phyloP scores from a whole-genome alignment of 2,113 vertebrate genomes.

The Reinhardtius hippoglossoides region DNA sequence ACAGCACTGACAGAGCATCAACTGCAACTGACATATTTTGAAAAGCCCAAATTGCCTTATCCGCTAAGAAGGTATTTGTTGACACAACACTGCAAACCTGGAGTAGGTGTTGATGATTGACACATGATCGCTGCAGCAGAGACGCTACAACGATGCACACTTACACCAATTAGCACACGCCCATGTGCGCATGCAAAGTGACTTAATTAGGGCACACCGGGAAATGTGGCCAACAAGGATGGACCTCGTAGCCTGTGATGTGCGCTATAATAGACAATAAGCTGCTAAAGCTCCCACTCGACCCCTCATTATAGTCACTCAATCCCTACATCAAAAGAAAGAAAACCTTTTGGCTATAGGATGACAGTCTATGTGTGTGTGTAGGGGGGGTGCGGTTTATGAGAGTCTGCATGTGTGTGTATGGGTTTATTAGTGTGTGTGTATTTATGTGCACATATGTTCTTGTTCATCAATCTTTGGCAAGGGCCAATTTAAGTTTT shows the following conservation, averaged over 20 bases:
- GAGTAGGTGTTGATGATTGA: constrained; percentile 66
- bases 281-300: constrained; percentile 67
- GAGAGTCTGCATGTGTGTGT: constrained; percentile 18
- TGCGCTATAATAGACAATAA: constrained; percentile 71
- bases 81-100: constrained; percentile 71
- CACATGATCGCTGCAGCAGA: constrained; percentile 58
- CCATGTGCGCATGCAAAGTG: constrained; percentile 43
- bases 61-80: constrained; percentile 77
- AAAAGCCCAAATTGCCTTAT: constrained; percentile 77
- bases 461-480: constrained; percentile 43
- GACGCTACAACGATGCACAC: constrained; percentile 68
- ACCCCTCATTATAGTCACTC: constrained; percentile 65
- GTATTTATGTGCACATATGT: constrained; percentile 33
- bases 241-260: constrained; percentile 44
- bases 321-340: constrained; percentile 69
- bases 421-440: constrained; percentile 28
- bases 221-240: constrained; percentile 54
- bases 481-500: constrained; percentile 47
- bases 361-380: constrained; percentile 27
- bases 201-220: constrained; percentile 68
- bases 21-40: constrained; percentile 75
- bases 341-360: constrained; percentile 47
- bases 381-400: constrained; percentile 7
- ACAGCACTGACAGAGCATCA: constrained; percentile 69
- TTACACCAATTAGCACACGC: constrained; percentile 70